These are phyloP conservation scores for Macheiramphus alcinus DNA, from an alignment of 2,113 vertebrate species.

Conservation along the genomic window DNA sequence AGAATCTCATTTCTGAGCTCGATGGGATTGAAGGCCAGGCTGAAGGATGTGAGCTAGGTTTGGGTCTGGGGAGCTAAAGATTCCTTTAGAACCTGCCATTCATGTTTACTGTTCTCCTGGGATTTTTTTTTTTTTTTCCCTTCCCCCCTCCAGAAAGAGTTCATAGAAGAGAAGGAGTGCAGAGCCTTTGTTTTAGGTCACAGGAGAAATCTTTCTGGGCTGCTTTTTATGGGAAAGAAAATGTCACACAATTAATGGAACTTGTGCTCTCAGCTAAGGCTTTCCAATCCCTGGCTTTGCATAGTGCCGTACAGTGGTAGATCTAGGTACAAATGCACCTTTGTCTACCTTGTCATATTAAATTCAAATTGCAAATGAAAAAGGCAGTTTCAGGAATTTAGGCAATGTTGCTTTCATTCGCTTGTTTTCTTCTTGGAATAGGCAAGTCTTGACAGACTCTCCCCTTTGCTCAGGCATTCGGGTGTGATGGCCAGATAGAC, in stretches of 20 bases:
- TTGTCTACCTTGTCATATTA: neutral
- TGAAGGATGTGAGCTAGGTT: neutral
- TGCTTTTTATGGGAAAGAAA: neutral
- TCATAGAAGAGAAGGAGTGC: neutral
- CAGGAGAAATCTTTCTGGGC: neutral
- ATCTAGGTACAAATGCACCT: neutral
- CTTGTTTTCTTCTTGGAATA: neutral
- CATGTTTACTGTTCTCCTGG: neutral
- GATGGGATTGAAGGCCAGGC: neutral
- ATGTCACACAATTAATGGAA: neutral
- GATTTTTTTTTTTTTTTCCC: neutral
- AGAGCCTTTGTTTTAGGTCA: neutral
- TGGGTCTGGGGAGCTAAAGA: neutral
- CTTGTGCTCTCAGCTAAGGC: neutral
- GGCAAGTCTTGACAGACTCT: neutral
- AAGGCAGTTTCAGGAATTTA: neutral
- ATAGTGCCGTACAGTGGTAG: neutral
- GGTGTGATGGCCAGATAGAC: slow-evolving; percentile 87
- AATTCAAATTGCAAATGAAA: neutral
- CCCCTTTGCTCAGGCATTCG: slow-evolving; percentile 77
- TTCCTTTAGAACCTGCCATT: neutral
- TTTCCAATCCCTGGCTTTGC: neutral
- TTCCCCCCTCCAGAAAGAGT: neutral
- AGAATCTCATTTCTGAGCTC: neutral
- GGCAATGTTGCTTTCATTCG: neutral